Base-by-base conservation (phyloP, 2,888 invertebrate species). In the Drosophila mimetica region DNA sequence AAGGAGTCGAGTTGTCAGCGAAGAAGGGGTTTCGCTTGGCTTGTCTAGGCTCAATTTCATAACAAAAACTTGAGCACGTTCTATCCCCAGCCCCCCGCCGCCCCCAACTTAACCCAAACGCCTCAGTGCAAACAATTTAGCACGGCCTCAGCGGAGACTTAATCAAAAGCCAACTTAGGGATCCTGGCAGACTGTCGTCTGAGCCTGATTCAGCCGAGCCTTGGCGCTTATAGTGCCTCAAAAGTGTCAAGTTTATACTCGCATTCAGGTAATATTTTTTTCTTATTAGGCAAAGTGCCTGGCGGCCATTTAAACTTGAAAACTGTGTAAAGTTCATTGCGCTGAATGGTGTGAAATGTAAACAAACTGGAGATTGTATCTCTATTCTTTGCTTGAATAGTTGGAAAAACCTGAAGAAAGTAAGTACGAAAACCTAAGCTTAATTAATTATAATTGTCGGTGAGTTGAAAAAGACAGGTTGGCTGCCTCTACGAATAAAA, bases 31-130 rank as follows among this genome's bases (percentile, higher is more conserved):
- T 20, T 51, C n/a, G 61, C 25, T 18, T 20, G 30, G 63, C 34
- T 60, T 71, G 81, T 81, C 82, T 82, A 87, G 82, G 82, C 82
- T 82, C 86, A 65, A 82, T 82, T 87, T 83, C 88, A 82, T 80
- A 86, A 83, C 82, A 88, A 83, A 83, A 83, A 83, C 82, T 83
- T 83, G 88, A 83, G 82, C 82, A 83, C 82, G 82, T 87, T 86
- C 59, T 66, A 66, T 65, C 46, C 51, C 16, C 30, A 36, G 8
- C 41, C 46, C n/a, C 46, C 47, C 25, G 44, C 1, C 9, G 22
- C 44, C 41, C 55, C 55, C n/a, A 22, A 54, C 67, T 67, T 65
- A 65, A 65, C 64, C 64, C 67, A 20, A 70, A 70, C 66, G 82
- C 76, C 74, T 79, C 82, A 85, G 82, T 79, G 79, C 82, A 86